phyloP scores from a whole-genome alignment of 30 jellyfish, hydroid and myxozoan species.

The Cassiopea xamachana region DNA sequence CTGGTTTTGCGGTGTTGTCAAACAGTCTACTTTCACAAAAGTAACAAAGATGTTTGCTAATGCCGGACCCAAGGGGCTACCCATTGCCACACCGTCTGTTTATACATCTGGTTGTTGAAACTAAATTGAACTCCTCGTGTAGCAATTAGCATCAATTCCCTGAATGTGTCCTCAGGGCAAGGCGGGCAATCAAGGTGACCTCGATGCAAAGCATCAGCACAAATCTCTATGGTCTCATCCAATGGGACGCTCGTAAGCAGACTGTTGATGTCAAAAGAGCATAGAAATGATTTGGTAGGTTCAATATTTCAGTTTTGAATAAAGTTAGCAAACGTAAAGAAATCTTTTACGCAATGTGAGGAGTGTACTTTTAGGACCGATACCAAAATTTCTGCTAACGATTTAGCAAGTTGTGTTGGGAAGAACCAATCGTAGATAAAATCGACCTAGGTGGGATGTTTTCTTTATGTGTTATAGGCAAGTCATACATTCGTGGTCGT shows the following conservation, averaged over 20 bases:
- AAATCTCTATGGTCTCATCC: background rate
- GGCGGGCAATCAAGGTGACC: background rate
- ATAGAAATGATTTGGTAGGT: background rate
- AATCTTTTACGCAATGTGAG: background rate
- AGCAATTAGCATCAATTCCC: background rate
- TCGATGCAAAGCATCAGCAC: background rate
- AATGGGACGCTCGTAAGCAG: slow-evolving; percentile 1
- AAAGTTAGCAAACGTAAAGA: background rate
- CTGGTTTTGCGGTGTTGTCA: too few species aligned
- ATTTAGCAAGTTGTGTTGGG: background rate
- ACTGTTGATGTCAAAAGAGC: slow-evolving; percentile 1
- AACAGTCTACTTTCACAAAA: too few species aligned
- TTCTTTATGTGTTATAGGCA: slow-evolving; percentile 14
- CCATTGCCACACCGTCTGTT: background rate
- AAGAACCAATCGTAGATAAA: background rate
- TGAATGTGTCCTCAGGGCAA: background rate
- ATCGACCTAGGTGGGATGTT: slow-evolving; percentile 23
- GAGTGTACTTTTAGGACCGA: background rate
- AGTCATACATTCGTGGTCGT: slow-evolving; percentile 39
- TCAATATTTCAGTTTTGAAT: background rate
- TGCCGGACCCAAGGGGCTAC: too few species aligned
- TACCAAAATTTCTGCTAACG: background rate
- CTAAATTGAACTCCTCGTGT: background rate
- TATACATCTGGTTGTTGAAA: background rate
- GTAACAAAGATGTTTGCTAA: too few species aligned